These are phyloP conservation scores for Baronia brevicornis DNA, from an alignment of 2,888 invertebrate genomes.

Conservation along the genomic window DNA sequence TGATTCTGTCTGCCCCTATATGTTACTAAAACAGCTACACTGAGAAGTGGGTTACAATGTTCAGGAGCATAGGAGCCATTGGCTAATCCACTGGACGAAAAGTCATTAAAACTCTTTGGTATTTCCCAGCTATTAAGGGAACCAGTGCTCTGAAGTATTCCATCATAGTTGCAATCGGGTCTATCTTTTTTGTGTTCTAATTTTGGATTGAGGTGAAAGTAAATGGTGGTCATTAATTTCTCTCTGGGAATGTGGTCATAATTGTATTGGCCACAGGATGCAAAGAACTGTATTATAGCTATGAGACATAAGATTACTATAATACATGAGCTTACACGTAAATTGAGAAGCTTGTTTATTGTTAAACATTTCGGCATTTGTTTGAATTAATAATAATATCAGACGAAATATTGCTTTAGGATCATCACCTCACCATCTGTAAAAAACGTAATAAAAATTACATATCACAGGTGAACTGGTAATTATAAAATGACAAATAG, in stretches of 20 bases:
- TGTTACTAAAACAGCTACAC: conserved; percentile 89
- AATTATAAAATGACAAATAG: too few relatives aligned
- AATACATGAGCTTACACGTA: conserved; percentile 33
- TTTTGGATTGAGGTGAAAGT: conserved; percentile 31
- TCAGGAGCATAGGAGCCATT: conserved; percentile 50
- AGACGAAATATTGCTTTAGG: not conserved
- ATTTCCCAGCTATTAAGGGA: conserved; percentile 33
- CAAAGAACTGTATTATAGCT: conserved; percentile 35
- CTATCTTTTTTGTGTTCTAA: conserved; percentile 25
- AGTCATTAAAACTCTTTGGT: conserved; percentile 32
- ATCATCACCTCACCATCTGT: not conserved
- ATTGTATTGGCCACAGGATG: conserved; percentile 34
- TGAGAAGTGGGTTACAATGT: conserved; percentile 61
- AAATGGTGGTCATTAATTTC: conserved; percentile 32
- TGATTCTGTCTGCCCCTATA: conserved; percentile 85
- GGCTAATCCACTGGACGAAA: conserved; percentile 33
- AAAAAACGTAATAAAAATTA: not conserved
- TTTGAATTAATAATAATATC: conserved; percentile 6
- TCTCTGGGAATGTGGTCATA: conserved; percentile 38
- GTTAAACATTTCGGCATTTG: conserved; percentile 43
- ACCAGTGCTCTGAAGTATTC: conserved; percentile 34
- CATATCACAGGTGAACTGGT: too few relatives aligned
- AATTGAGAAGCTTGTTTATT: conserved; percentile 32
- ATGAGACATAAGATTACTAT: conserved; percentile 28
- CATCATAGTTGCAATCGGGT: conserved; percentile 46